A percentile compares a stretch with the other conserved stretches of the same genome.
Evolutionary conservation across 2,888 invertebrate species (phyloP).

Genomic region (Tupiocoris notatus): DNA sequence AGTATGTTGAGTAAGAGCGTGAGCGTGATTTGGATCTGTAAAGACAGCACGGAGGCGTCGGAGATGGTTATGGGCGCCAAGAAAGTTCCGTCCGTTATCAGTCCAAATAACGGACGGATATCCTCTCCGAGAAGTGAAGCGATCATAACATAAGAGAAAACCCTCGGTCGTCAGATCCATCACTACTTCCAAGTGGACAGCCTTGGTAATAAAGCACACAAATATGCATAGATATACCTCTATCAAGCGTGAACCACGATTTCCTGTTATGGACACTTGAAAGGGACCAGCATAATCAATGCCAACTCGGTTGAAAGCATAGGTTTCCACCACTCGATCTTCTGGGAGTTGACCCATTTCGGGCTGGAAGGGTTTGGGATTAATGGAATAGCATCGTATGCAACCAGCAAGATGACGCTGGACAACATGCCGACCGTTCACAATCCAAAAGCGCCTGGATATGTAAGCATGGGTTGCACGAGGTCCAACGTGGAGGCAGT

Average conservation of each 20-base stretch:
- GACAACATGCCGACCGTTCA: constrained; percentile 1
- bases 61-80: neutral
- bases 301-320: constrained; percentile 4
- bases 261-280: neutral
- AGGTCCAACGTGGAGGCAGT: constrained; percentile 15
- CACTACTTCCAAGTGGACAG: neutral
- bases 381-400: neutral
- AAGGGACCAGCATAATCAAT: constrained; percentile 28
- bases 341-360: constrained; percentile 18
- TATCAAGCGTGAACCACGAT: neutral
- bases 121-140: too few relatives aligned
- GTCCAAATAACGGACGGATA: neutral
- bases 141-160: too few relatives aligned
- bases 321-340: neutral
- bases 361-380: constrained; percentile 20
- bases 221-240: neutral
- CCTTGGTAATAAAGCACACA: neutral
- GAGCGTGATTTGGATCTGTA: neutral
- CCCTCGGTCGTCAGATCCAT: neutral
- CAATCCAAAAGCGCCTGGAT: constrained; percentile 2
- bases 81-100: too few relatives aligned
- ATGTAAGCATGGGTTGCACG: neutral
- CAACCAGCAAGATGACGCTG: neutral
- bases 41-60: neutral
- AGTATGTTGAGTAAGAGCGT: too few relatives aligned